A percentile compares a stretch with the other conserved stretches of the same genome.
phyloP scores from a whole-genome alignment of 2,113 vertebrate species.

The Equus quagga region DNA sequence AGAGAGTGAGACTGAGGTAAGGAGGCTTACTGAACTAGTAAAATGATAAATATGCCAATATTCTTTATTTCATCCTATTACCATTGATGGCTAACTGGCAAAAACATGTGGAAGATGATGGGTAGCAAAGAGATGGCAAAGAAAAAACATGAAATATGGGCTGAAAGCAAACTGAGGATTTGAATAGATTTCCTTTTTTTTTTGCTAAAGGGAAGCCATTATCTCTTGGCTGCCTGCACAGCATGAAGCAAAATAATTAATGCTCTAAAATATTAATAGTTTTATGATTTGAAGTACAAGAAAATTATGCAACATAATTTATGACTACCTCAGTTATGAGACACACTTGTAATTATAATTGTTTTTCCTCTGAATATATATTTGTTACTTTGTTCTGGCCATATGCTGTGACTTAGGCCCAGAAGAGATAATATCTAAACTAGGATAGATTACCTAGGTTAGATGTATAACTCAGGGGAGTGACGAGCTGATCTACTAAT shows the following conservation, averaged over 20 bases:
- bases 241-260: slow-evolving; percentile 46
- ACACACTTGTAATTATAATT: background rate
- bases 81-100: background rate
- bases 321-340: slow-evolving; percentile 5
- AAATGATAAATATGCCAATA: background rate
- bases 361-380: slow-evolving; percentile 9
- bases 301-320: slow-evolving; percentile 29
- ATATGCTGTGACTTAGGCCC: background rate
- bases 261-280: slow-evolving; percentile 29
- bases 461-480: background rate
- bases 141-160: background rate
- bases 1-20: background rate
- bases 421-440: background rate
- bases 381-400: background rate
- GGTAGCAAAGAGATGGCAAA: background rate
- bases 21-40: background rate
- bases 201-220: slow-evolving; percentile 2
- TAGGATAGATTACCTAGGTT: background rate
- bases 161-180: slow-evolving; percentile 7
- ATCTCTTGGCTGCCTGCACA: slow-evolving; percentile 52
- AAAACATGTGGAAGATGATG: background rate
- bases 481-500: background rate
- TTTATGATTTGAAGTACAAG: slow-evolving; percentile 55
- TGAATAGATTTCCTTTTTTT: background rate
- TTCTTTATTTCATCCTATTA: background rate